A percentile compares a stretch with the other conserved stretches of the same genome.
Evolutionary conservation across 2,113 vertebrate species (phyloP).

Genomic region (Daphoenositta chrysoptera): DNA sequence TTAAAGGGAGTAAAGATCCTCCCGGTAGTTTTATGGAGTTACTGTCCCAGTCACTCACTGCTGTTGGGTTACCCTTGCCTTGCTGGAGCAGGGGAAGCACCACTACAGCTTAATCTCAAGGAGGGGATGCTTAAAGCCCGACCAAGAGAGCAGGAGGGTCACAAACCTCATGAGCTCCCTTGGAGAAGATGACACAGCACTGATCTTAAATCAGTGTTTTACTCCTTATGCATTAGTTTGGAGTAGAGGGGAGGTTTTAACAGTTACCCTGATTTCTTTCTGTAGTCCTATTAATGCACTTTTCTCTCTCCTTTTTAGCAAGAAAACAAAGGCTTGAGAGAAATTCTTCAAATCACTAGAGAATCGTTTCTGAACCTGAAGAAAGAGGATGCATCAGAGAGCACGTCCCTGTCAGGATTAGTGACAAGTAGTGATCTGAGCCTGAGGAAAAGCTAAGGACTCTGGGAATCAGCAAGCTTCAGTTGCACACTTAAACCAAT

Average conservation of each 20-base stretch:
- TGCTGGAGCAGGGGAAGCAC: neutral
- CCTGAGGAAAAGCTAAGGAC: conserved; percentile 85
- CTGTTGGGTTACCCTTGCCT: neutral
- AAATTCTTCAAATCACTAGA: conserved; percentile 94
- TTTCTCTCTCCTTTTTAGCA: conserved; percentile 64
- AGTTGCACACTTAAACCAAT: conserved; percentile 4
- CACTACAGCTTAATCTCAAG: neutral
- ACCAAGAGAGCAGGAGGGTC: neutral
- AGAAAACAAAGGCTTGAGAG: conserved; percentile 92
- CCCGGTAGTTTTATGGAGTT: neutral
- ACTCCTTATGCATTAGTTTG: neutral
- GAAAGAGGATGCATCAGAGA: conserved; percentile 85
- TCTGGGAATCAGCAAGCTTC: neutral
- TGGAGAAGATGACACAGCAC: neutral
- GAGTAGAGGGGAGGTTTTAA: neutral
- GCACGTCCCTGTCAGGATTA: conserved; percentile 83
- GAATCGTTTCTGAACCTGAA: conserved; percentile 91
- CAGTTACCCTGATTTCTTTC: neutral
- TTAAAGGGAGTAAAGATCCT: neutral
- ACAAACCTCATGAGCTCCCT: neutral
- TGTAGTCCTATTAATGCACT: neutral
- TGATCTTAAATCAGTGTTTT: neutral
- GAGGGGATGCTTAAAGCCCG: neutral
- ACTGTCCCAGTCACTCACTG: neutral
- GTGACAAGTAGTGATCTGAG: conserved; percentile 87